A percentile compares a stretch with the other conserved stretches of the same genome.
phyloP scores from a whole-genome alignment of 1,140 invertebrate genomes.

The Cataglyphis hispanica region DNA sequence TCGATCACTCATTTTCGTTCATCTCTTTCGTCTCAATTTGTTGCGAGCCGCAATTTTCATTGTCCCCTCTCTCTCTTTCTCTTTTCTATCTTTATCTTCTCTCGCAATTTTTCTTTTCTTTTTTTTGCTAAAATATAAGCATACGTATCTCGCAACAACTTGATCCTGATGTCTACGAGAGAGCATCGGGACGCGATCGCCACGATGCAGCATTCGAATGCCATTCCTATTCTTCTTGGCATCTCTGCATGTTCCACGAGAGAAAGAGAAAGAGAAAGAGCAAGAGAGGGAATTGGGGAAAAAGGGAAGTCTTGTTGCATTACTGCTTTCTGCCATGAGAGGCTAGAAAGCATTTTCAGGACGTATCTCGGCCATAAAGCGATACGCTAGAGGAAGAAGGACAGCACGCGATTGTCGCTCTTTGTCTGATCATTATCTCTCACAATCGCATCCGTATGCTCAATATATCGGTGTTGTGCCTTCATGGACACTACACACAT shows the following conservation, averaged over 20 bases:
- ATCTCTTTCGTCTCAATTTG: conserved; percentile 32
- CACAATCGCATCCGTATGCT: no score
- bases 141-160: conserved; percentile 3
- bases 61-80: neutral
- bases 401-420: no score
- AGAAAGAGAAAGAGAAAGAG: neutral
- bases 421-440: no score
- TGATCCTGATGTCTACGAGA: conserved; percentile 20
- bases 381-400: no score
- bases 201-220: conserved; percentile 27
- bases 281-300: no score
- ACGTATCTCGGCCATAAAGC: no score
- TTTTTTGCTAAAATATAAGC: neutral
- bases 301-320: no score
- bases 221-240: conserved; percentile 16
- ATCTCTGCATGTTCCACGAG: neutral
- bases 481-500: no score
- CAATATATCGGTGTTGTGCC: no score
- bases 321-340: no score
- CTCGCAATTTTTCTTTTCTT: neutral
- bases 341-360: no score
- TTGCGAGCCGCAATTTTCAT: conserved; percentile 10
- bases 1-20: neutral
- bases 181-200: conserved; percentile 13
- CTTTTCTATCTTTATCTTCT: neutral